Conservation (phyloP, 2,797 vertebrate genomes). For the Dermochelys coriacea region DNA sequence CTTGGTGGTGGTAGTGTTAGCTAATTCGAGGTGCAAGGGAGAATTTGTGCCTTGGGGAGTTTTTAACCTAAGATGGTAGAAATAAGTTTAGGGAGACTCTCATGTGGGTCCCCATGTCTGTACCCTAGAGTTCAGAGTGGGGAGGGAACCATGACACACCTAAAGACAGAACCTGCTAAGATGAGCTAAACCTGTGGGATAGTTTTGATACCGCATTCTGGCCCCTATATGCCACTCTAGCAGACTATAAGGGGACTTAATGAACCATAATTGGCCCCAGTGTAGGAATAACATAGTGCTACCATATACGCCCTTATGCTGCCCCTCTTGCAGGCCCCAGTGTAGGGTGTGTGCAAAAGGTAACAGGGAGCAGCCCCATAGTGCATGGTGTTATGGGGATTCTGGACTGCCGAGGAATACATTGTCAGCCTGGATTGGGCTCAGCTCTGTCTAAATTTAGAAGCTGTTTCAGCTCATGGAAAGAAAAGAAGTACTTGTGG, state of each 20-base stretch:
- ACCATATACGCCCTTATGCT: not conserved
- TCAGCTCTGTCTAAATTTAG: not conserved
- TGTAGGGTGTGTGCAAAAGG: not conserved
- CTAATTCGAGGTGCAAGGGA: too few relatives aligned
- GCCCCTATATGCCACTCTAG: not conserved
- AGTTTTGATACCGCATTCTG: not conserved
- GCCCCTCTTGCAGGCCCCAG: not conserved
- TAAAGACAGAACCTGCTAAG: fast-evolving
- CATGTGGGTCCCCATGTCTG: too few relatives aligned
- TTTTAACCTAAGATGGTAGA: too few relatives aligned
- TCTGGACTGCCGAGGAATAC: not conserved
- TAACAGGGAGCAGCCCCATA: not conserved
- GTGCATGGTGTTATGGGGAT: not conserved
- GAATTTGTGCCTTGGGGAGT: too few relatives aligned
- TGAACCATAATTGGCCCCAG: not conserved
- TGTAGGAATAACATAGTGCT: not conserved
- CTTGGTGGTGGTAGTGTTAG: too few relatives aligned
- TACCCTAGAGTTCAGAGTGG: too few relatives aligned
- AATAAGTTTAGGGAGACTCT: too few relatives aligned
- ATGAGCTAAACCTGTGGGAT: not conserved
- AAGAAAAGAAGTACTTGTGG: too few relatives aligned
- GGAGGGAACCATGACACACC: not conserved
- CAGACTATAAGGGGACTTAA: not conserved
- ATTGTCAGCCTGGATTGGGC: not conserved
- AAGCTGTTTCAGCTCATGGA: not conserved